phyloP scores from a whole-genome alignment of 1,140 invertebrate genomes.

The Leguminivora glycinivorella region DNA sequence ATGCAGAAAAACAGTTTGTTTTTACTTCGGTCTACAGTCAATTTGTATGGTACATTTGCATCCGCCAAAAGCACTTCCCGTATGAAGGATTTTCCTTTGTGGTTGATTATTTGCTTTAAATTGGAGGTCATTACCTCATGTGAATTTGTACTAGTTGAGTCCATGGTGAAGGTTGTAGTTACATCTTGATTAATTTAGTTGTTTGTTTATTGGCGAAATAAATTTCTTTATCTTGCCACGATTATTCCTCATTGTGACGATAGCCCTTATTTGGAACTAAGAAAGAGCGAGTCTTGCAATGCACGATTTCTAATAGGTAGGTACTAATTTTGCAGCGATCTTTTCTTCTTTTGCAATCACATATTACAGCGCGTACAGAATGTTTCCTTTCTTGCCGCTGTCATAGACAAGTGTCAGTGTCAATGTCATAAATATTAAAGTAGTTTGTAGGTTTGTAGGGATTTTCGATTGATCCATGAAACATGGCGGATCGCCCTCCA shows the following conservation, averaged over 20 bases:
- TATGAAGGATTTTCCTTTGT: constrained; percentile 32
- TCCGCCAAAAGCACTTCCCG: constrained; percentile 47
- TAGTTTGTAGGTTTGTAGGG: too few relatives aligned
- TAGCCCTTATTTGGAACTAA: not conserved
- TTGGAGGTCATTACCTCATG: not conserved
- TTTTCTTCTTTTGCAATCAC: not conserved
- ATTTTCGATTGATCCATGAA: too few relatives aligned
- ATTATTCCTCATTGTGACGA: not conserved
- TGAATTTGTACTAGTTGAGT: not conserved
- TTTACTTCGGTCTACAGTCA: constrained; percentile 45
- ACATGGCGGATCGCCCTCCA: too few relatives aligned
- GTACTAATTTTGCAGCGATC: not conserved
- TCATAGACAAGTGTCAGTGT: not conserved
- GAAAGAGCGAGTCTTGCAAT: too few relatives aligned
- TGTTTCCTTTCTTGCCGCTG: not conserved
- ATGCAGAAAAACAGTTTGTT: constrained; percentile 54
- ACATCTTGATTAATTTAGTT: not conserved
- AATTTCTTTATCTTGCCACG: not conserved
- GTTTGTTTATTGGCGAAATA: not conserved
- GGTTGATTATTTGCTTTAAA: constrained; percentile 1
- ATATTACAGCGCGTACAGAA: not conserved
- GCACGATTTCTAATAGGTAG: not conserved
- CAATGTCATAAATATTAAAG: not conserved
- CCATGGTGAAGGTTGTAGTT: not conserved
- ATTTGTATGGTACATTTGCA: constrained; percentile 54